Percentiles rank a stretch among this genome's conserved stretches.
Conservation (phyloP, 2,113 vertebrate species). For the Sinocyclocheilus anophthalmus region DNA sequence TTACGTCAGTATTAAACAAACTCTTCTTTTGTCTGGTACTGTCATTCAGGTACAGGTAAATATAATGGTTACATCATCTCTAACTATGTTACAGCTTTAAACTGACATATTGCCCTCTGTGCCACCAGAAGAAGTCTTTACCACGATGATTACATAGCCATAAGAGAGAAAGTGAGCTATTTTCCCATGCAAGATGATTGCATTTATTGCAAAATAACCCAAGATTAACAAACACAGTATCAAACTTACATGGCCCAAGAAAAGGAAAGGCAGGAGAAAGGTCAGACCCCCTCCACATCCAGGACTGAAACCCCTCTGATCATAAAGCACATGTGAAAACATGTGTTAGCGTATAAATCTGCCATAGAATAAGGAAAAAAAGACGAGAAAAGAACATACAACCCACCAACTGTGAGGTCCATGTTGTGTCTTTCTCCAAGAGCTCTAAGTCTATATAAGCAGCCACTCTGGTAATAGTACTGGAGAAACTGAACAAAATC, state of each 20-base stretch:
- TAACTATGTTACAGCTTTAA: neutral
- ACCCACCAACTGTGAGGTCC: conserved; percentile 54
- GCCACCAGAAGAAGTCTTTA: no score
- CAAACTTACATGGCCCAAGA: conserved; percentile 90
- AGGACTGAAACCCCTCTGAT: conserved; percentile 97
- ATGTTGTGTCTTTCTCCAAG: conserved; percentile 94
- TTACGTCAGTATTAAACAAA: neutral
- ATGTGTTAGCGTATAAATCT: neutral
- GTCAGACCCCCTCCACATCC: conserved; percentile 99
- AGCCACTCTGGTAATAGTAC: conserved; percentile 98
- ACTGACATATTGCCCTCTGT: neutral
- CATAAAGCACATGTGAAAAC: neutral
- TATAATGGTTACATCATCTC: no score
- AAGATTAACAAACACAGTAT: neutral
- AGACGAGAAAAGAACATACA: neutral
- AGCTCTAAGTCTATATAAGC: conserved; percentile 89
- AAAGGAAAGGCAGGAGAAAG: conserved; percentile 94
- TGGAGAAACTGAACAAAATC: conserved; percentile 97
- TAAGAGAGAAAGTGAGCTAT: neutral
- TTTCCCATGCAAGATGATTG: neutral
- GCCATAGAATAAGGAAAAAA: neutral
- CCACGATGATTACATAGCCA: no score
- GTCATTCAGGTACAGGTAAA: no score
- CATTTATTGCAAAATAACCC: neutral
- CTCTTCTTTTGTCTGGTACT: no score